These are phyloP conservation scores for Troides oblongomaculatus DNA, from an alignment of 2,888 invertebrate species.

Conservation along the genomic window DNA sequence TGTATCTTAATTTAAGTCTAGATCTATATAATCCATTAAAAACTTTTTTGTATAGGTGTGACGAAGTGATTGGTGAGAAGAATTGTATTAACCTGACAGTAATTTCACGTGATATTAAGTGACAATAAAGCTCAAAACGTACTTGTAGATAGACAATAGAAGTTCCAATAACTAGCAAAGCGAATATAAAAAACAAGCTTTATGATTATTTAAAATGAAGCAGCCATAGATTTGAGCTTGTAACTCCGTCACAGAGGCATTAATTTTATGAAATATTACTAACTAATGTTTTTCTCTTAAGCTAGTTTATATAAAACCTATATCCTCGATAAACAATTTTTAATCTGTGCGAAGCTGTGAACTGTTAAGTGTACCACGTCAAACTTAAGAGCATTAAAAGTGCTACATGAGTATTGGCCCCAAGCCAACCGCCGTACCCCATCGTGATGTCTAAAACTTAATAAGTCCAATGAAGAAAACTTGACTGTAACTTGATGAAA, in stretches of 20 bases:
- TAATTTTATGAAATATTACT: not conserved
- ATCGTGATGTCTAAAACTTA: conserved; percentile 44
- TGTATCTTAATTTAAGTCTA: too few species aligned
- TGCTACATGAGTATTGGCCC: conserved; percentile 57
- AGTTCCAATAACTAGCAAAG: too few species aligned
- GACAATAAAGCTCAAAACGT: too few species aligned
- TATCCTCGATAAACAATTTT: conserved; percentile 65
- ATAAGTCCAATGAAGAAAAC: conserved; percentile 44
- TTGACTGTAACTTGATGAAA: conserved; percentile 30
- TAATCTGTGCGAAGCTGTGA: conserved; percentile 61
- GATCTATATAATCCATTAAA: too few species aligned
- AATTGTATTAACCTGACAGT: too few species aligned
- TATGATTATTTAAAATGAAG: not conserved
- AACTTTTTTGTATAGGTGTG: too few species aligned
- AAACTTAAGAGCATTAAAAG: conserved; percentile 73
- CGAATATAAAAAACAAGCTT: not conserved
- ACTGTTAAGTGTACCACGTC: conserved; percentile 60
- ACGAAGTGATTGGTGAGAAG: too few species aligned
- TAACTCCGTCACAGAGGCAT: not conserved
- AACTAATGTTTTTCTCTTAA: conserved; percentile 34
- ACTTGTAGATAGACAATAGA: too few species aligned
- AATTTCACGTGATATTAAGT: too few species aligned
- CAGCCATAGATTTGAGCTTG: not conserved
- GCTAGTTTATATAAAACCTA: conserved; percentile 64
- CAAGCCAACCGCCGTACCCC: conserved; percentile 48